Evolutionary conservation across 2,797 vertebrate genomes (phyloP).

Genomic region (Lepidocolaptes lacrymiger): DNA sequence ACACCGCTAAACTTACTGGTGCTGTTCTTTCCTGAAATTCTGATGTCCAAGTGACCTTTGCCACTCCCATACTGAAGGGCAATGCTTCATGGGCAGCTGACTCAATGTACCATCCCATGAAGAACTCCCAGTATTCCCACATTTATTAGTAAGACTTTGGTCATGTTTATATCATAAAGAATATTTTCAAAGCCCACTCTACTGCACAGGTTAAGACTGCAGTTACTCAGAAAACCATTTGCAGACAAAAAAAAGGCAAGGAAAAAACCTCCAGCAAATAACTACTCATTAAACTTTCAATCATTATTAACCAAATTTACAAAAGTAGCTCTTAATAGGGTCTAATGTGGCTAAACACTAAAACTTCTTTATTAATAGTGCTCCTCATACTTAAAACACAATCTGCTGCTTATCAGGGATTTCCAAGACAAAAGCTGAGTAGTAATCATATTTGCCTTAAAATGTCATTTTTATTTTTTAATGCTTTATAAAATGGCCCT

Average conservation of each 20-base stretch:
- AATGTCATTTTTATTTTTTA: conserved; percentile 39
- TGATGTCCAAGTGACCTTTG: neutral
- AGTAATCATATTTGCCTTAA: conserved; percentile 41
- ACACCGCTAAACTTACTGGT: neutral
- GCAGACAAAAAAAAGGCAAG: neutral
- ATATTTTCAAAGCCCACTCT: neutral
- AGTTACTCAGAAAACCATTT: neutral
- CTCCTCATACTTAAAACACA: neutral
- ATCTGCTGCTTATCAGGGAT: neutral
- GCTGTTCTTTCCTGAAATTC: neutral
- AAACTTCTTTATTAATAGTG: neutral
- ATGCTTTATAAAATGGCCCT: conserved; percentile 48
- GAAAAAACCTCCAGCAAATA: neutral
- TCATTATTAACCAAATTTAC: neutral
- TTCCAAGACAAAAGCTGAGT: conserved; percentile 1
- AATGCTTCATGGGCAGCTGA: accelerated
- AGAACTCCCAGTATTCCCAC: neutral
- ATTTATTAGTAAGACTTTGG: neutral
- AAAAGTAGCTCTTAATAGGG: neutral
- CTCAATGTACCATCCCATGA: accelerated
- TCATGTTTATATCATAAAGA: neutral
- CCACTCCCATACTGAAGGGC: neutral
- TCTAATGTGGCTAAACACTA: neutral
- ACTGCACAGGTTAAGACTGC: neutral
- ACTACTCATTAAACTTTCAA: neutral